These are phyloP conservation scores for Agapornis roseicollis DNA, from an alignment of 2,113 vertebrate genomes.

Conservation along the genomic window DNA sequence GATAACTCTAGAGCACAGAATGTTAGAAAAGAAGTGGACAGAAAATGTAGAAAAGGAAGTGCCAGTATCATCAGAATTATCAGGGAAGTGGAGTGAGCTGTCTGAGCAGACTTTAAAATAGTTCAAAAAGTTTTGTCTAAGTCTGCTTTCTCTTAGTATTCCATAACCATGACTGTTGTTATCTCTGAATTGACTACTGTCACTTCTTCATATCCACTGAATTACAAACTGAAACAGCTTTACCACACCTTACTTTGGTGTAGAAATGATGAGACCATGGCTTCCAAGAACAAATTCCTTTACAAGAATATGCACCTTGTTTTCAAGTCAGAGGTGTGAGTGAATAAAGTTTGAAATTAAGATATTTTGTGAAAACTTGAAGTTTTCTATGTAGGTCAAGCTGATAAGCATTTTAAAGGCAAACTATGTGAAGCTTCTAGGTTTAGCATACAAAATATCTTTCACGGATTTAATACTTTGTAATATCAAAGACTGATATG, in stretches of 20 bases:
- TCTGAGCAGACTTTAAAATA: not conserved
- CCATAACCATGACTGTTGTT: not conserved
- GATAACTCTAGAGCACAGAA: not conserved
- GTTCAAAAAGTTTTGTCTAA: not conserved
- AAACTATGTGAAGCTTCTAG: conserved; percentile 1
- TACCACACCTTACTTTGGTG: not conserved
- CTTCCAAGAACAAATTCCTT: not conserved
- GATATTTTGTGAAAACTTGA: conserved; percentile 1
- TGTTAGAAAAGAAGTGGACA: not conserved
- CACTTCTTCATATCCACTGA: not conserved
- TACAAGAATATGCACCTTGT: not conserved
- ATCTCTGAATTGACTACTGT: not conserved
- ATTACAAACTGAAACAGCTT: not conserved
- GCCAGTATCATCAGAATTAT: not conserved
- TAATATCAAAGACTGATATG: not conserved
- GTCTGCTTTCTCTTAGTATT: not conserved
- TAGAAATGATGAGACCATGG: not conserved
- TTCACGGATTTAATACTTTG: not conserved
- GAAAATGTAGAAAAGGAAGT: not conserved
- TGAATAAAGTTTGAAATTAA: conserved; percentile 20
- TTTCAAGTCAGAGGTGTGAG: not conserved
- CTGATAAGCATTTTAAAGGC: conserved; percentile 54
- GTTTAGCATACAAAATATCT: conserved; percentile 39
- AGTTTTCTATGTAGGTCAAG: conserved; percentile 50
- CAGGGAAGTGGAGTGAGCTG: not conserved